Evolutionary conservation across 2,113 vertebrate genomes (phyloP).

Genomic region (Danionella cerebrum): DNA sequence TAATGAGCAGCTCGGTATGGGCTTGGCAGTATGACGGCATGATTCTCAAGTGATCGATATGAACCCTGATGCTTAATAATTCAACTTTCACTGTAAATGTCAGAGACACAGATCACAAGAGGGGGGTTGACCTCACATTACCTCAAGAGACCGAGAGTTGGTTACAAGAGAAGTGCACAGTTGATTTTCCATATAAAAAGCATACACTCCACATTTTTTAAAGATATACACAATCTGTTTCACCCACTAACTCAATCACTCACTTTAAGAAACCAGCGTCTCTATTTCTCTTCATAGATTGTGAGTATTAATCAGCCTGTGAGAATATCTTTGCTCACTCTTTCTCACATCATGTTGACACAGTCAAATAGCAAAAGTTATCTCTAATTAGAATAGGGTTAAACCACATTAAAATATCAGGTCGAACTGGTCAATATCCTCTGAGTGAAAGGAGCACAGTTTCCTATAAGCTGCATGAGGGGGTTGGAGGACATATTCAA

Average conservation of each 20-base stretch:
- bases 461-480: background rate
- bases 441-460: background rate
- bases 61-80: constrained; percentile 31
- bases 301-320: constrained; percentile 16
- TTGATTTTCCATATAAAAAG: no score
- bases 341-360: constrained; percentile 11
- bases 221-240: background rate
- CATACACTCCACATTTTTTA: no score
- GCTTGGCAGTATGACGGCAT: background rate
- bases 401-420: constrained; percentile 21
- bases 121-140: constrained; percentile 11
- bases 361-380: constrained; percentile 29
- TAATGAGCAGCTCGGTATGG: background rate
- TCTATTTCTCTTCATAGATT: constrained; percentile 6
- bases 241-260: background rate
- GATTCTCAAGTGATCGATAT: constrained; percentile 4
- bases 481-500: background rate
- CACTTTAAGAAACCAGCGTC: background rate
- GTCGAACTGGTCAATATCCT: constrained; percentile 23
- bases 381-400: constrained; percentile 12
- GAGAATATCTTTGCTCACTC: background rate
- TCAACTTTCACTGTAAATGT: constrained; percentile 28
- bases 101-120: constrained; percentile 4
- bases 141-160: constrained; percentile 4
- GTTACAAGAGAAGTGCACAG: no score